Conservation (phyloP, 2,797 vertebrate genomes). For the Siniperca undulata region DNA sequence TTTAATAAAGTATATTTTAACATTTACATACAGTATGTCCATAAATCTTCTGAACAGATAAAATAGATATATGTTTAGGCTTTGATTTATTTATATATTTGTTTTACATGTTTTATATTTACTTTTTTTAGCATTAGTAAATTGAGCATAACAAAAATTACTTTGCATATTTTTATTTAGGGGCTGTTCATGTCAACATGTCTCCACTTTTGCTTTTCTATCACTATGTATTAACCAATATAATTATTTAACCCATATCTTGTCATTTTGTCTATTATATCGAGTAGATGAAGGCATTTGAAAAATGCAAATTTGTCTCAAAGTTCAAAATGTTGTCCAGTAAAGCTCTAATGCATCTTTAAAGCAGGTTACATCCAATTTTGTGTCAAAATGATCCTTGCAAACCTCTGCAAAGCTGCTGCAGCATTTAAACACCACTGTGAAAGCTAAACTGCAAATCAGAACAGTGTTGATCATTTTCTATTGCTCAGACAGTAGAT, state of each 20-base stretch:
- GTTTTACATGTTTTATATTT: constrained; percentile 21
- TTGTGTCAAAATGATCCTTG: constrained; percentile 23
- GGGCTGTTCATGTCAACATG: constrained; percentile 27
- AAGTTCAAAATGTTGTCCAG: constrained; percentile 11
- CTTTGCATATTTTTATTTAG: constrained; percentile 47
- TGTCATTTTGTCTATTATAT: constrained; percentile 1
- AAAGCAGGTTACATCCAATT: constrained; percentile 51
- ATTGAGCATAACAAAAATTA: constrained; percentile 45
- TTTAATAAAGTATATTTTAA: constrained; percentile 68
- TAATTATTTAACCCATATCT: constrained; percentile 1
- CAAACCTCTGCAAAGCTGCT: constrained; percentile 24
- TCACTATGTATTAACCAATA: neutral
- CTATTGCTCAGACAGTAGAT: constrained; percentile 27
- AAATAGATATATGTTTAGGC: constrained; percentile 67
- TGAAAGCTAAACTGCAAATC: constrained; percentile 36
- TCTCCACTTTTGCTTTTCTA: constrained; percentile 20
- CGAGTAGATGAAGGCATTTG: constrained; percentile 20
- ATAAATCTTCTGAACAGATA: constrained; percentile 66
- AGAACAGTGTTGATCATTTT: constrained; percentile 38
- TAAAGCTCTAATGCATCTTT: constrained; percentile 45
- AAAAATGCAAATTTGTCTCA: constrained; percentile 27
- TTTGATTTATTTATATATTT: constrained; percentile 39
- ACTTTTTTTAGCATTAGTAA: constrained; percentile 20
- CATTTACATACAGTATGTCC: constrained; percentile 60
- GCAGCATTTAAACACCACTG: constrained; percentile 29